phyloP scores from a whole-genome alignment of 2,888 invertebrate genomes.

The Dryocosmus kuriphilus region DNA sequence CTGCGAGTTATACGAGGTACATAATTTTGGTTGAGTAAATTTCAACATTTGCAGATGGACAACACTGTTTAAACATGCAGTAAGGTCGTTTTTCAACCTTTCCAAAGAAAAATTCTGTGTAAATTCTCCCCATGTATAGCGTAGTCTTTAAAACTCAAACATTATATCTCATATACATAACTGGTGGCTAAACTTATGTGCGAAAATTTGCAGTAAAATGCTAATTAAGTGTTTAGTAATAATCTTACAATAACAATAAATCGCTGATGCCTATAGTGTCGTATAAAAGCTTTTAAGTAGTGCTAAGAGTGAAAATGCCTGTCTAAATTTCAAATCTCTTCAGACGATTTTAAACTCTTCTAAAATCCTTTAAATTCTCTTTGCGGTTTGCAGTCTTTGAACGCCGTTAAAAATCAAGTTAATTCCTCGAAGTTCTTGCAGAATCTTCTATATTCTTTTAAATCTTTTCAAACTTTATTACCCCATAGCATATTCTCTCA shows the following conservation, averaged over 20 bases:
- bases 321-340: conserved; percentile 10
- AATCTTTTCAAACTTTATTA: conserved; percentile 10
- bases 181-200: neutral
- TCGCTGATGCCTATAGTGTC: neutral
- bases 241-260: no score
- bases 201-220: neutral
- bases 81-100: no score
- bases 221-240: neutral
- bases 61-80: neutral
- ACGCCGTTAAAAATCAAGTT: conserved; percentile 20
- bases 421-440: neutral
- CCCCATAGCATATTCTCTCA: no score
- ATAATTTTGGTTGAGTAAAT: conserved; percentile 8
- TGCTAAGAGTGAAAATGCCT: conserved; percentile 1
- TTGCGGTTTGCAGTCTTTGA: neutral
- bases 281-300: neutral
- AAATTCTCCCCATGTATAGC: no score
- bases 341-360: conserved; percentile 6
- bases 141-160: no score
- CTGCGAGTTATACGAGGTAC: neutral
- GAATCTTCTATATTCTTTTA: conserved; percentile 9
- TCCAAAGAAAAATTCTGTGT: no score
- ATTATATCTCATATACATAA: no score
- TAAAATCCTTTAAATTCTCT: conserved; percentile 17
- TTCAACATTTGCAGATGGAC: conserved; percentile 4